Conservation (phyloP, 37 sponge, comb jelly and placozoan genomes). For the Chondrilla cf. caribensis region DNA sequence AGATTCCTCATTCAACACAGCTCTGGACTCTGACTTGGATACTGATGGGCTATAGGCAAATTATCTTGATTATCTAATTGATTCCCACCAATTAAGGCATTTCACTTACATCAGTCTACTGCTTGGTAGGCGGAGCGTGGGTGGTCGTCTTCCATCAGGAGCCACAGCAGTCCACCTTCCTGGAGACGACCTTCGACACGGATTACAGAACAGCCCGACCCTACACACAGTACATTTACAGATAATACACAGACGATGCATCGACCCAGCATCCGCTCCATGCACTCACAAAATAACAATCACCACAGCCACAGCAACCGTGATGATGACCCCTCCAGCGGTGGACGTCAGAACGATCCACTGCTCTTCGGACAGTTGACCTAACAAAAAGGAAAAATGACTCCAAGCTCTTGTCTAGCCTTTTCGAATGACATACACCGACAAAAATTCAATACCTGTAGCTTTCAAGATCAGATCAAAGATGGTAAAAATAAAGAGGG, state of each 20-base stretch:
- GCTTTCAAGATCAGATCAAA: too few relatives aligned
- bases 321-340: not conserved
- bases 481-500: too few relatives aligned
- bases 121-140: too few relatives aligned
- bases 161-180: not conserved
- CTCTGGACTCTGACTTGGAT: not conserved
- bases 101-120: too few relatives aligned
- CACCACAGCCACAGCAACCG: not conserved
- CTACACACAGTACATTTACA: not conserved
- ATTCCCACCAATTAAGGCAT: too few relatives aligned
- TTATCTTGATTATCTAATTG: too few relatives aligned
- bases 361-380: conserved; percentile 4
- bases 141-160: too few relatives aligned
- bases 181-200: not conserved
- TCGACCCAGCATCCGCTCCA: too few relatives aligned
- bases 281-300: not conserved
- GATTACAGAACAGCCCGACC: not conserved
- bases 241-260: not conserved
- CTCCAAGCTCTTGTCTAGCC: too few relatives aligned
- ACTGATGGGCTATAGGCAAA: not conserved
- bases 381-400: too few relatives aligned
- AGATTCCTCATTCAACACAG: not conserved
- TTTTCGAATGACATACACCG: too few relatives aligned
- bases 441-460: too few relatives aligned
- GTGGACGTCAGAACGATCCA: not conserved